Evolutionary conservation across 2,888 invertebrate genomes (phyloP).

Genomic region (Lacanobia wlatinum): DNA sequence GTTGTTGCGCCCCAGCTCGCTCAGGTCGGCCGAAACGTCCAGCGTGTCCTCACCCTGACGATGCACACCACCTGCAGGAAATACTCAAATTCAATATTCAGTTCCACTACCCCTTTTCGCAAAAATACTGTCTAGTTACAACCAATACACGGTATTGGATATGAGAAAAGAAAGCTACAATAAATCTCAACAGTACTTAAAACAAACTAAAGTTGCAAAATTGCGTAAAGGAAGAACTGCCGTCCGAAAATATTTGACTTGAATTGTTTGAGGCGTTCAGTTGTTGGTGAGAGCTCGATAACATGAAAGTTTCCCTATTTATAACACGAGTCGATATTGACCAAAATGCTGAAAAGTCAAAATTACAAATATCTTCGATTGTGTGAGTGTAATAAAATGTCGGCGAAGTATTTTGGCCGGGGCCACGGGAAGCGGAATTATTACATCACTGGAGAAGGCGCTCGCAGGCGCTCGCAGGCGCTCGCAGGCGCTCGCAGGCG

Average conservation of each 20-base stretch:
- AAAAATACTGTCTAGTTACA: conserved; percentile 5
- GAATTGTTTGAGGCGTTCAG: conserved; percentile 35
- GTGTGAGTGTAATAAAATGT: conserved; percentile 63
- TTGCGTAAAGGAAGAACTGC: conserved; percentile 34
- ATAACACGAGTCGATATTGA: conserved; percentile 44
- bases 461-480: conserved; percentile 24
- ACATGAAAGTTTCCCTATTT: conserved; percentile 55
- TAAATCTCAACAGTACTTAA: conserved; percentile 11
- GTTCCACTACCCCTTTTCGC: not conserved
- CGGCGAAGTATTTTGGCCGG: conserved; percentile 57
- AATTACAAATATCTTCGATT: conserved; percentile 58
- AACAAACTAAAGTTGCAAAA: conserved; percentile 31
- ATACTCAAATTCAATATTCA: conserved; percentile 27
- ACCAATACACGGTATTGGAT: conserved; percentile 10
- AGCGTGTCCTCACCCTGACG: conserved; percentile 95
- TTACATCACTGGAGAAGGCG: conserved; percentile 53
- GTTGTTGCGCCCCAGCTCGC: conserved; percentile 96
- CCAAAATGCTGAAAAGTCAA: conserved; percentile 56
- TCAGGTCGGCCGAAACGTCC: conserved; percentile 98
- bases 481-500: conserved; percentile 24
- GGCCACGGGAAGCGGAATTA: conserved; percentile 46
- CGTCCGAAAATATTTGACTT: conserved; percentile 41
- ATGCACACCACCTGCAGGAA: conserved; percentile 96
- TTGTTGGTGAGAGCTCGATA: conserved; percentile 37
- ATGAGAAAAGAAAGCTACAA: conserved; percentile 9